A percentile compares a stretch with the other conserved stretches of the same genome.
Evolutionary conservation across 2,888 invertebrate genomes (phyloP).

Genomic region (Calliscelio sp.): DNA sequence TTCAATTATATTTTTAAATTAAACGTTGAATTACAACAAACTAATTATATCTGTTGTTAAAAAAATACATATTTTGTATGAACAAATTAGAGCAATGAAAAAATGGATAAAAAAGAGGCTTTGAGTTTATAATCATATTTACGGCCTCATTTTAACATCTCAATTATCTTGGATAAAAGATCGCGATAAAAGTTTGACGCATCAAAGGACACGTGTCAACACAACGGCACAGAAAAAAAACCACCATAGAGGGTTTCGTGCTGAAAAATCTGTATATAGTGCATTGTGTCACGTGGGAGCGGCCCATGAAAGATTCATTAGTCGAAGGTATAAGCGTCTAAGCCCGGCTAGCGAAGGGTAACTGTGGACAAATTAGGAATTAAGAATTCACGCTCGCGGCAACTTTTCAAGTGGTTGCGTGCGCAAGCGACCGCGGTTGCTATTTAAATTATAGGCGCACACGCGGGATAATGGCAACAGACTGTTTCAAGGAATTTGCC

Average conservation of each 20-base stretch:
- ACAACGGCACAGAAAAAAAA: not conserved
- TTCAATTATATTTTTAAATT: too few species aligned
- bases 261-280: constrained; percentile 17
- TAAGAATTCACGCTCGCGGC: constrained; percentile 67
- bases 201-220: constrained; percentile 26
- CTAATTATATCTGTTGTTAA: too few species aligned
- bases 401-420: constrained; percentile 54
- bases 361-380: constrained; percentile 69
- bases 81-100: too few species aligned
- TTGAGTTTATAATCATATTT: constrained; percentile 9
- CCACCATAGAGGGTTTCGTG: not conserved
- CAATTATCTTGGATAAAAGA: constrained; percentile 5
- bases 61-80: too few species aligned
- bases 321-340: constrained; percentile 39
- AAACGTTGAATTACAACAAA: too few species aligned
- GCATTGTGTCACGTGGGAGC: constrained; percentile 9
- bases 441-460: constrained; percentile 59
- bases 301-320: constrained; percentile 57
- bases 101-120: too few species aligned
- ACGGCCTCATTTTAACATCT: not conserved
- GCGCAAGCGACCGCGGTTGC: constrained; percentile 42
- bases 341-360: constrained; percentile 26
- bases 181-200: constrained; percentile 22
- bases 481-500: constrained; percentile 52
- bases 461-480: constrained; percentile 45